Conservation (phyloP, 2,113 vertebrate species). For the Cromileptes altivelis region DNA sequence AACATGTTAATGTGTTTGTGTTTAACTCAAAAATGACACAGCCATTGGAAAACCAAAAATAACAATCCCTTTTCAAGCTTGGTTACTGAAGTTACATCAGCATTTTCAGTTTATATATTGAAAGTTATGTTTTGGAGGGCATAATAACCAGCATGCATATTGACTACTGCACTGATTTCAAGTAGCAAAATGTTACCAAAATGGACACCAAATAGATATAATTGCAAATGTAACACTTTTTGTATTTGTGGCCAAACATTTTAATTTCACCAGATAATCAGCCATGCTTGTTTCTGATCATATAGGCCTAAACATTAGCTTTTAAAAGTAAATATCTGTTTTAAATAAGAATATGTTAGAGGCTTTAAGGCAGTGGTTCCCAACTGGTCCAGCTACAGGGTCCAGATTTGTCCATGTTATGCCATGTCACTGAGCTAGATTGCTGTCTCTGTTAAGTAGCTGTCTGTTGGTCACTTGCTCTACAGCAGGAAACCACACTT, state of each 20-base stretch:
- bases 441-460: no score
- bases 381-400: no score
- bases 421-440: no score
- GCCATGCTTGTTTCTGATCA: no score
- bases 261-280: not conserved
- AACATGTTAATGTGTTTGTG: not conserved
- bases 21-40: not conserved
- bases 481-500: no score
- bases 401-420: no score
- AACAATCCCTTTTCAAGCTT: no score
- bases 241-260: not conserved
- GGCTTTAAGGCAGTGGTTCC: no score
- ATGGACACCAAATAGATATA: not conserved
- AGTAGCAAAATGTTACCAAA: not conserved
- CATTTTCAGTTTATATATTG: not conserved
- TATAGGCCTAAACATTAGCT: no score
- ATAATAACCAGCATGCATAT: not conserved
- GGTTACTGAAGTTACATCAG: not conserved
- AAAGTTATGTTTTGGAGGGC: not conserved
- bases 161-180: not conserved
- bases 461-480: no score
- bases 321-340: no score
- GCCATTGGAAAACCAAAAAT: not conserved
- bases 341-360: no score
- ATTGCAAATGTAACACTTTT: not conserved